phyloP scores from a whole-genome alignment of 2,888 invertebrate genomes.

The Lycocerus yunnanus region DNA sequence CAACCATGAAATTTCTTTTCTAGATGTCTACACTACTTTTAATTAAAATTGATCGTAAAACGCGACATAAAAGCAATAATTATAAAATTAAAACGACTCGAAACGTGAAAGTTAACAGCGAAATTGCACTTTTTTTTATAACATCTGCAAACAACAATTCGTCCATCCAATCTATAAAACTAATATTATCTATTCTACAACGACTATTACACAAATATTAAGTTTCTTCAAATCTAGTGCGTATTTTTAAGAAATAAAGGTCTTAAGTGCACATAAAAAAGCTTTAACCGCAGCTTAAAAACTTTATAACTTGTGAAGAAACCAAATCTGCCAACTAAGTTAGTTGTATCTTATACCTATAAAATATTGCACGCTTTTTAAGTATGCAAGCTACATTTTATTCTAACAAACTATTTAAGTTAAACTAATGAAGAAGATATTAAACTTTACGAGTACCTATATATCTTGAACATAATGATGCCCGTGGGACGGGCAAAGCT shows the following conservation, averaged over 20 bases:
- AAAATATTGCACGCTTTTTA: slow-evolving; percentile 35
- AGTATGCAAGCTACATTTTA: slow-evolving; percentile 37
- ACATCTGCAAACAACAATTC: slow-evolving; percentile 40
- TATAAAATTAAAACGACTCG: slow-evolving; percentile 14
- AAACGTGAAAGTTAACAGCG: slow-evolving; percentile 12
- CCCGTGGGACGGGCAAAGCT: slow-evolving; percentile 33
- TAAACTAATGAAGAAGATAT: slow-evolving; percentile 36
- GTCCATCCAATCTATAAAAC: slow-evolving; percentile 30
- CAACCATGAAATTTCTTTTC: slow-evolving; percentile 57
- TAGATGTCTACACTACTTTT: slow-evolving; percentile 52
- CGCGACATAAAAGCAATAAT: slow-evolving; percentile 27
- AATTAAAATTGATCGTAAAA: slow-evolving; percentile 22
- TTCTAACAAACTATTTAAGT: slow-evolving; percentile 38
- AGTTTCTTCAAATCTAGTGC: neutral
- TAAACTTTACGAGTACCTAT: slow-evolving; percentile 36
- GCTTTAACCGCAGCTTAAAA: slow-evolving; percentile 26
- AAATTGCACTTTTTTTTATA: slow-evolving; percentile 4
- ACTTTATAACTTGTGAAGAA: slow-evolving; percentile 32
- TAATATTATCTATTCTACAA: slow-evolving; percentile 16
- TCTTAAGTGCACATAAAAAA: slow-evolving; percentile 19
- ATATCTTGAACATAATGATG: slow-evolving; percentile 34
- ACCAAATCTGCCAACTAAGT: slow-evolving; percentile 38
- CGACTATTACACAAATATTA: neutral
- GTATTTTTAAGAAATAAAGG: neutral
- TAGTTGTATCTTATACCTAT: slow-evolving; percentile 37